Percentiles rank a stretch among this genome's conserved stretches.
These are phyloP conservation scores for Luidia sarsii DNA, from an alignment of 53 echinoderm and acorn worm genomes.

Conservation along the genomic window DNA sequence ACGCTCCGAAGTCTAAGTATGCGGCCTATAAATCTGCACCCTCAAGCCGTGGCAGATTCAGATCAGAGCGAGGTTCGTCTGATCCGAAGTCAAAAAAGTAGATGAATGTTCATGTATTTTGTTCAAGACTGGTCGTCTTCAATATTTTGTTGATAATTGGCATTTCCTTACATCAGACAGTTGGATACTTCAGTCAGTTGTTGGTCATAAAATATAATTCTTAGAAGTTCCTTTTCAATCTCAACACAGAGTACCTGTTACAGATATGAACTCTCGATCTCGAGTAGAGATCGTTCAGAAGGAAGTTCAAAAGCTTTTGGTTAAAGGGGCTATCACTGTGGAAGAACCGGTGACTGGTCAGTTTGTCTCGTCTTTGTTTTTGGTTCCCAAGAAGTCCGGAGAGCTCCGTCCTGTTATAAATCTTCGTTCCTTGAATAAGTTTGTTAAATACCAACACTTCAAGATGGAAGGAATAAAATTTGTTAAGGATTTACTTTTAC, in stretches of 20 bases:
- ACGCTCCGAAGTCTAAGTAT: too few relatives aligned
- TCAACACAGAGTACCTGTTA: neutral
- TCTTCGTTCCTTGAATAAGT: conserved; percentile 2
- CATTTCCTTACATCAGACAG: neutral
- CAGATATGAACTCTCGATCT: neutral
- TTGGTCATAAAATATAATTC: too few relatives aligned
- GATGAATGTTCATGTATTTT: too few relatives aligned
- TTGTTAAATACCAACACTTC: conserved; percentile 10
- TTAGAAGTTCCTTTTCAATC: conserved; percentile 5
- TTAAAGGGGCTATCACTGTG: neutral
- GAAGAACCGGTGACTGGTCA: conserved; percentile 2
- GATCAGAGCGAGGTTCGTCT: neutral
- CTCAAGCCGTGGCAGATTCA: neutral
- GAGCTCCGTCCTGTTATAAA: conserved; percentile 11
- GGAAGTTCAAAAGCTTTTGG: neutral
- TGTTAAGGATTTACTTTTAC: neutral
- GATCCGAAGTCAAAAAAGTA: too few relatives aligned
- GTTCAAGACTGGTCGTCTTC: too few relatives aligned
- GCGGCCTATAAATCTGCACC: neutral
- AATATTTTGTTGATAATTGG: too few relatives aligned
- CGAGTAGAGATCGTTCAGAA: neutral
- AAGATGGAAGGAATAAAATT: neutral
- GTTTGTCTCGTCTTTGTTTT: conserved; percentile 7
- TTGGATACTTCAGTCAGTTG: conserved; percentile 1
- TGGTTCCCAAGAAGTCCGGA: neutral